Percentiles rank a stretch among this genome's conserved stretches.
These are phyloP conservation scores for Pedionomus torquatus DNA, from an alignment of 2,113 vertebrate species.

Conservation along the genomic window DNA sequence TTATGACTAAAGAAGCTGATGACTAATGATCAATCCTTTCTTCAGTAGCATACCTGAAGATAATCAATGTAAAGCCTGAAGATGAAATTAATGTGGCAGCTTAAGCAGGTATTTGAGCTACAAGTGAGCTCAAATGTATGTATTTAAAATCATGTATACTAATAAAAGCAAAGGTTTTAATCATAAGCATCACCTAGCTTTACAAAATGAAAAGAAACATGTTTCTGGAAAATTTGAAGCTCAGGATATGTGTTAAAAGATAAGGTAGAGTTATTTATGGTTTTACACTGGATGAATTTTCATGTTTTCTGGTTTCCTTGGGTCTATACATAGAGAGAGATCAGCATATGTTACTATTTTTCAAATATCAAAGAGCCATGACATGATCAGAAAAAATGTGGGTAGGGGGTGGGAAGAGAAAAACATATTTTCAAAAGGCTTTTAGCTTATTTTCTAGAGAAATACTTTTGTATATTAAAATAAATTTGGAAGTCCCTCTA, in stretches of 20 bases:
- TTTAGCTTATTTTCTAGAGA: background rate
- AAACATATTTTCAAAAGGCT: background rate
- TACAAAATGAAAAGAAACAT: background rate
- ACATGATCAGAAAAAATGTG: background rate
- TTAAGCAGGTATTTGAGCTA: background rate
- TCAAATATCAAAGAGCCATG: background rate
- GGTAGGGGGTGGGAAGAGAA: accelerated
- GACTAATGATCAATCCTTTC: background rate
- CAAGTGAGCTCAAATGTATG: background rate
- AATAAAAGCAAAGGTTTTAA: background rate
- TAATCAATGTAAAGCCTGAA: background rate
- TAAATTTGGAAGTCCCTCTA: background rate
- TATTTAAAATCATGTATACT: background rate
- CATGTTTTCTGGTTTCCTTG: background rate
- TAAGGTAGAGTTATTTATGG: background rate
- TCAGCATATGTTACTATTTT: background rate
- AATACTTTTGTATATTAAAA: background rate
- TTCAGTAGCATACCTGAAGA: background rate
- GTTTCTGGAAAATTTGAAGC: background rate
- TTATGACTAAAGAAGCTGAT: background rate
- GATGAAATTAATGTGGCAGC: background rate
- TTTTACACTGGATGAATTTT: background rate
- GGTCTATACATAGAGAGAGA: background rate
- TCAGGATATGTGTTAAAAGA: background rate
- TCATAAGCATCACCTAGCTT: background rate